A percentile compares a stretch with the other conserved stretches of the same genome.
phyloP scores from a whole-genome alignment of 2,113 vertebrate genomes.

The Tachysurus fulvidraco region DNA sequence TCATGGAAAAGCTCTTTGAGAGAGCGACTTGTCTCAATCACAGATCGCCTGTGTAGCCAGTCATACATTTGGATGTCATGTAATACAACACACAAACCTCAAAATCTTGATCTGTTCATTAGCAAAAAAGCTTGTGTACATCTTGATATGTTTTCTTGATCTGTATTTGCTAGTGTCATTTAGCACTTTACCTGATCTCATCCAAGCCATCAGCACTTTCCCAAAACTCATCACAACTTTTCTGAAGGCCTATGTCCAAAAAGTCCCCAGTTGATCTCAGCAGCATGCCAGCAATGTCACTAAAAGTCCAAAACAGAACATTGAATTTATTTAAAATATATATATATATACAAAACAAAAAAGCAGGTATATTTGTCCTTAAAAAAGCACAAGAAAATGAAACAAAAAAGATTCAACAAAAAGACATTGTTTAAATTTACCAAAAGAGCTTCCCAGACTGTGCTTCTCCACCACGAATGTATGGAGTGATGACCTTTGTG shows the following conservation, averaged over 20 bases:
- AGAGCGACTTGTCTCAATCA: constrained; percentile 93
- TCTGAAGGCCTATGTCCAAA: constrained; percentile 86
- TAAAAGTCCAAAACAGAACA: neutral
- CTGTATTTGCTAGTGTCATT: neutral
- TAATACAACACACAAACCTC: constrained; percentile 3
- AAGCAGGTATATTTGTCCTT: neutral
- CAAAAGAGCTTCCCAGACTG: constrained; percentile 98
- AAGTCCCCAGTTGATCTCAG: constrained; percentile 96
- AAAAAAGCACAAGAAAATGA: no score
- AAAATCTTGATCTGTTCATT: neutral
- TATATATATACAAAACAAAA: no score
- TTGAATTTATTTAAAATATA: neutral
- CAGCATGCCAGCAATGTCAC: constrained; percentile 96
- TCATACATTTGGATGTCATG: neutral
- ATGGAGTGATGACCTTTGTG: constrained; percentile 98
- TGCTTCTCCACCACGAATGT: constrained; percentile 94
- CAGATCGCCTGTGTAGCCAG: constrained; percentile 80
- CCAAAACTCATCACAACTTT: constrained; percentile 91
- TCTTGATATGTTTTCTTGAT: neutral
- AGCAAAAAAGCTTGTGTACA: neutral
- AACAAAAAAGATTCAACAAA: neutral
- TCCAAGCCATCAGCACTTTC: constrained; percentile 91
- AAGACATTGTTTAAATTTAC: constrained; percentile 60
- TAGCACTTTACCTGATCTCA: constrained; percentile 83
- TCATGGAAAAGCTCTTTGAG: constrained; percentile 97